These are phyloP conservation scores for Drosophila kohkoa DNA, from an alignment of 1,140 invertebrate genomes.

Conservation along the genomic window DNA sequence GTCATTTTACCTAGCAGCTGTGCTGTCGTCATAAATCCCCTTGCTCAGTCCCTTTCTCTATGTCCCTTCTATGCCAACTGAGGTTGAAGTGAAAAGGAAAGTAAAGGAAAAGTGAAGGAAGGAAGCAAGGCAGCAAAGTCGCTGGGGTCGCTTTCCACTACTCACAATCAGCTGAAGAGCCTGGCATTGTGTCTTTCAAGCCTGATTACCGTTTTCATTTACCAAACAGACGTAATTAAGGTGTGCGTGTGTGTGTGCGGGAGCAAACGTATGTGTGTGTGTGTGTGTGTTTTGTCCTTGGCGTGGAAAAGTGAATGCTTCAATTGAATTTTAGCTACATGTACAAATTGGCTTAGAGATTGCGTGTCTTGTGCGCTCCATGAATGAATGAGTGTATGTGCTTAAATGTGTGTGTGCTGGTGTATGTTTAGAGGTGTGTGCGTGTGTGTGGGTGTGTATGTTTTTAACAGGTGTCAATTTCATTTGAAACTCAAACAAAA, in stretches of 20 bases:
- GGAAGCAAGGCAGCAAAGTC: background rate
- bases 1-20: slow-evolving; percentile 56
- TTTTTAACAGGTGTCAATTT: slow-evolving; percentile 76
- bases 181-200: slow-evolving; percentile 79
- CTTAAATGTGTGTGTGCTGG: slow-evolving; percentile 7
- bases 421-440: background rate
- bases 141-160: slow-evolving; percentile 36
- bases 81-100: background rate
- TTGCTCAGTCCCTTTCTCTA: slow-evolving; percentile 25
- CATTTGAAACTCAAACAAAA: slow-evolving; percentile 76
- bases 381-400: slow-evolving; percentile 6
- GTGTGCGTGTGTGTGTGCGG: slow-evolving; percentile 48
- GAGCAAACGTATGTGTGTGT: slow-evolving; percentile 34
- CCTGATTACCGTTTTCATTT: slow-evolving; percentile 81
- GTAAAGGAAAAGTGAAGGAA: background rate
- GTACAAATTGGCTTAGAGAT: slow-evolving; percentile 74
- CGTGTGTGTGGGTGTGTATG: slow-evolving; percentile 39
- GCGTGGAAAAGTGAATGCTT: slow-evolving; percentile 56
- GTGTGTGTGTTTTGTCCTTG: slow-evolving; percentile 37
- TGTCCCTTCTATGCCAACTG: background rate
- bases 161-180: slow-evolving; percentile 64
- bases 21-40: slow-evolving; percentile 76
- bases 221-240: slow-evolving; percentile 81
- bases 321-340: slow-evolving; percentile 79
- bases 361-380: slow-evolving; percentile 35